Percentiles rank a stretch among this genome's conserved stretches.
Evolutionary conservation across 2,113 vertebrate genomes (phyloP).

Genomic region (Mesitornis unicolor): DNA sequence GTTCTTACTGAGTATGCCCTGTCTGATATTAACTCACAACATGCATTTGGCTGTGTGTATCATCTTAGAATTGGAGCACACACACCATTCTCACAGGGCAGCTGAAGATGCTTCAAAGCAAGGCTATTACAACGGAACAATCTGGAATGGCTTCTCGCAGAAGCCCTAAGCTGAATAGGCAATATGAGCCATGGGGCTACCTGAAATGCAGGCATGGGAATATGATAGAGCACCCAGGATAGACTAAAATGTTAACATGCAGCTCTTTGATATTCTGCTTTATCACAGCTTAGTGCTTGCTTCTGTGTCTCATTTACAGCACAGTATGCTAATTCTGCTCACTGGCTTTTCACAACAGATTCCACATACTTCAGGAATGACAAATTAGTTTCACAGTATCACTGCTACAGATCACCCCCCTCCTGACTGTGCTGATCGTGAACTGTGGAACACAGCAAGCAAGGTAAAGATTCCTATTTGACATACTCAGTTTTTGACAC

Average conservation of each 20-base stretch:
- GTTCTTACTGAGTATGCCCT: background rate
- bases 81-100: background rate
- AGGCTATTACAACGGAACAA: background rate
- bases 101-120: background rate
- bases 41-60: background rate
- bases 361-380: background rate
- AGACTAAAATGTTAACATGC: background rate
- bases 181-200: background rate
- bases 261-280: background rate
- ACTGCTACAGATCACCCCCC: background rate
- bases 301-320: background rate
- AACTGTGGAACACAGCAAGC: background rate
- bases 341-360: background rate
- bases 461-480: background rate
- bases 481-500: background rate
- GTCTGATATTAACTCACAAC: background rate
- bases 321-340: background rate
- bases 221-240: background rate
- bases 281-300: background rate
- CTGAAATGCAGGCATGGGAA: background rate
- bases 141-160: background rate
- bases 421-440: background rate
- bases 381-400: background rate
- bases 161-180: background rate
- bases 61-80: background rate